Evolutionary conservation across 1,140 invertebrate genomes (phyloP).

Genomic region (Heliconius hewitsoni): DNA sequence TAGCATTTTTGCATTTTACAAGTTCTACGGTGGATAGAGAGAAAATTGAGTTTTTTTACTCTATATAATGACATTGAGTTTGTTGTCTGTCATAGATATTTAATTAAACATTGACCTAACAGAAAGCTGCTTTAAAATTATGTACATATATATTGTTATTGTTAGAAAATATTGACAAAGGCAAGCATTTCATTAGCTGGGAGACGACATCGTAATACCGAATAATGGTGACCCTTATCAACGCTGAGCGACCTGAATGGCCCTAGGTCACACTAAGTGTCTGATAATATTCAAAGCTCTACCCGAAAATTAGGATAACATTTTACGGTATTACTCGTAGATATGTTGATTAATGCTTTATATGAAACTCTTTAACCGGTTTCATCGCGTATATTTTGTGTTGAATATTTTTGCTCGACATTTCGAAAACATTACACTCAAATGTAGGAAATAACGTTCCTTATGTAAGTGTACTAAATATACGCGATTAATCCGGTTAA

Average conservation of each 20-base stretch:
- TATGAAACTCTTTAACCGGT: no score
- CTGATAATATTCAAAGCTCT: conserved; percentile 11
- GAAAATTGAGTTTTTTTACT: no score
- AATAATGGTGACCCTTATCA: conserved; percentile 26
- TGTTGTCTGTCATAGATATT: no score
- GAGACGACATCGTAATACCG: conserved; percentile 12
- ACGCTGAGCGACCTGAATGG: conserved; percentile 18
- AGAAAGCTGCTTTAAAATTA: not conserved
- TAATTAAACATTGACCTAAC: not conserved
- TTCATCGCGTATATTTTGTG: no score
- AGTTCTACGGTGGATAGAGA: no score
- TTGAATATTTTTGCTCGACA: no score
- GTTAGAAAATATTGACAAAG: conserved; percentile 1
- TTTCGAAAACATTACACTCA: no score
- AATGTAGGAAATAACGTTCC: no score
- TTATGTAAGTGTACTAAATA: no score
- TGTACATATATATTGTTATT: not conserved
- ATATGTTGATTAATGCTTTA: not conserved
- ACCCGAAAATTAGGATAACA: conserved; percentile 34
- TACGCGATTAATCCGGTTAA: no score
- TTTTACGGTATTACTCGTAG: not conserved
- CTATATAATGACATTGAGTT: no score
- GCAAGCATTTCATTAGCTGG: conserved; percentile 1
- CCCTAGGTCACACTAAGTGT: conserved; percentile 16
- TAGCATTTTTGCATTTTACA: no score